These are phyloP conservation scores for Scomber japonicus DNA, from an alignment of 2,113 vertebrate species.

Conservation along the genomic window DNA sequence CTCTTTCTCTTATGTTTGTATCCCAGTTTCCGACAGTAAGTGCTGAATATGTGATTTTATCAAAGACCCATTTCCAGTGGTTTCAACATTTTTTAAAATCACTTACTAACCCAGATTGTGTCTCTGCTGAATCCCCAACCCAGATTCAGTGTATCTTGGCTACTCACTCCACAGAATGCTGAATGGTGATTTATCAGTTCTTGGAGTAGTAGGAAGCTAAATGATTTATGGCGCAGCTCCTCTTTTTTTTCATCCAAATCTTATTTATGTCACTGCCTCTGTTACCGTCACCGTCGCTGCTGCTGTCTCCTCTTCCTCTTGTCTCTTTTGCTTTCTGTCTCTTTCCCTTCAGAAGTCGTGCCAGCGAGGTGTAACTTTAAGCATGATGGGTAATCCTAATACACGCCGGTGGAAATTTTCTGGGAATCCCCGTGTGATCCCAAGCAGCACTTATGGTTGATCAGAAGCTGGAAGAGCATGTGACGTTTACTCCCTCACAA, in stretches of 20 bases:
- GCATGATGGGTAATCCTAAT: constrained; percentile 37
- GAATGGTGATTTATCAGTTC: constrained; percentile 66
- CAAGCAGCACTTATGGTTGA: constrained; percentile 23
- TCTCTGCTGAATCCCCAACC: constrained; percentile 61
- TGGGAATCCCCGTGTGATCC: constrained; percentile 9
- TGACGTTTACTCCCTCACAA: constrained; percentile 26
- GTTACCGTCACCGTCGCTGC: constrained; percentile 2
- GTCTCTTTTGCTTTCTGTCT: background rate
- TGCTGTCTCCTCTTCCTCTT: background rate
- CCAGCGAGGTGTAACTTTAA: constrained; percentile 31
- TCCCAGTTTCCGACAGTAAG: constrained; percentile 42
- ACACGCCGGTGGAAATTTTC: constrained; percentile 3
- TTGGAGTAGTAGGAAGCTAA: constrained; percentile 42
- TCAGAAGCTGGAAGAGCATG: constrained; percentile 11
- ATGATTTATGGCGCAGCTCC: constrained; percentile 56
- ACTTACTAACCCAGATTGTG: constrained; percentile 68
- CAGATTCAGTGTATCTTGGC: constrained; percentile 60
- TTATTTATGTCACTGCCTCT: constrained; percentile 44
- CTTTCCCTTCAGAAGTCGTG: constrained; percentile 38
- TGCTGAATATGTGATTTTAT: constrained; percentile 61
- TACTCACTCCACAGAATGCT: constrained; percentile 21
- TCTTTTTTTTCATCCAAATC: constrained; percentile 21
- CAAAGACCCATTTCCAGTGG: constrained; percentile 39
- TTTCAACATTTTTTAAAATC: constrained; percentile 54
- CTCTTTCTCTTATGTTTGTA: constrained; percentile 14